Evolutionary conservation across 2,113 vertebrate species (phyloP), one percentile per base, ranked within the genome.

Genomic region (Takifugu bimaculatus): DNA sequence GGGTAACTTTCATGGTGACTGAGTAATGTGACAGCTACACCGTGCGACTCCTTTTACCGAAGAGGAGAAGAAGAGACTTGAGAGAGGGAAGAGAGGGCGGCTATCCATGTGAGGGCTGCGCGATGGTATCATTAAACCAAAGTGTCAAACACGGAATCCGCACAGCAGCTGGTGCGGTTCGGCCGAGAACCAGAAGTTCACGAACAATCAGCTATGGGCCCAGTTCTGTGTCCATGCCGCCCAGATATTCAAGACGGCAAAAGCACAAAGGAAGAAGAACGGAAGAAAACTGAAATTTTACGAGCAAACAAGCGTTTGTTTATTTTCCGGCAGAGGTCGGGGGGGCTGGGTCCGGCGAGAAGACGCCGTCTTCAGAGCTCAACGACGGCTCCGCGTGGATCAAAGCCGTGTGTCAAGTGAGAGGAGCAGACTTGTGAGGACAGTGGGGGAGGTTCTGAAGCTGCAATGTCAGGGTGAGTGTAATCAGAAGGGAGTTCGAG

Each of bases 401-500:
- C 55, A 57, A 63, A 68, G 57, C 52, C 26, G 48, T 45, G 47
- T n/a, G 15, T n/a, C 12, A 32, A 3, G 3, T 2, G n/a, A 44
- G 3, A 35, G n/a, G 13, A 10, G 20, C 5, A 43, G 14, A 15
- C n/a, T 15, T 14, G 66, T 71, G 57, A 50, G 20, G 67, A 60
- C 26, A 53, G 53, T 28, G 76, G 64, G 55, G 67, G 73, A 65
- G 56, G 72, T 28, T 50, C 63, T 4, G 9, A 29, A 55, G 50
- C 26, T 39, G 61, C 52, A 54, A 57, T 44, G 63, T 1, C 10
- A 51, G 60, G 65, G 66, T 52, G 51, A 50, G 65, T 58, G 69
- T 63, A 53, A 67, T 64, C 57, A 77, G 75, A 50, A 57, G 3
- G 29, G 45, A 80, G 63, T 60, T 6, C 39, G 66, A 60, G 72